These are phyloP conservation scores for Chloroceryle inda DNA, from an alignment of 2,797 vertebrate genomes.

Conservation along the genomic window DNA sequence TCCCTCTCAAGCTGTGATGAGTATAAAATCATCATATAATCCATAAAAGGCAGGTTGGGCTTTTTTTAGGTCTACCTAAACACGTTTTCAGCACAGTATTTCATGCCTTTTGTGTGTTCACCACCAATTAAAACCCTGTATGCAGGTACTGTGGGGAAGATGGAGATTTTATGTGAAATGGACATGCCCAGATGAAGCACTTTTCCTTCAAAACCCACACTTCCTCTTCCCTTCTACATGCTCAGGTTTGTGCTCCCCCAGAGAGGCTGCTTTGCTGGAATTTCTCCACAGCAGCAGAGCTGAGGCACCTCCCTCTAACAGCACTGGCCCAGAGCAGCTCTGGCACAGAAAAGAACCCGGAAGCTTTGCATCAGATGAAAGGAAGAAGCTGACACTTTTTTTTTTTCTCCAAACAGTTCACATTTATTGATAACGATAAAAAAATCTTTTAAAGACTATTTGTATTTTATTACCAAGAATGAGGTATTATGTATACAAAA, in stretches of 20 bases:
- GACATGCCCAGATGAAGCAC: neutral
- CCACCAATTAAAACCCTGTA: neutral
- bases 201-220: neutral
- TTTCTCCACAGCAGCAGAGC: neutral
- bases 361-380: neutral
- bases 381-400: neutral
- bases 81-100: neutral
- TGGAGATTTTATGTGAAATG: rapidly evolving
- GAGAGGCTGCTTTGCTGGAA: neutral
- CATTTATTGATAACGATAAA: conserved; percentile 84
- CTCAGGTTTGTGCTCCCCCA: neutral
- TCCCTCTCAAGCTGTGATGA: neutral
- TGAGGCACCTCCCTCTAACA: rapidly evolving
- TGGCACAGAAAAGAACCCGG: neutral
- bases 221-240: neutral
- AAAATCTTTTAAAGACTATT: conserved; percentile 86
- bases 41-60: neutral
- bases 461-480: conserved; percentile 83
- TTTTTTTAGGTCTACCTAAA: neutral
- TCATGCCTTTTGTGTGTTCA: neutral
- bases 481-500: conserved; percentile 86
- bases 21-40: neutral
- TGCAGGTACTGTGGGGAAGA: rapidly evolving
- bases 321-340: neutral
- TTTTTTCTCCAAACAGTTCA: conserved; percentile 77